A percentile compares a stretch with the other conserved stretches of the same genome.
phyloP scores from a whole-genome alignment of 2,888 invertebrate genomes.

The Odontothrips loti region DNA sequence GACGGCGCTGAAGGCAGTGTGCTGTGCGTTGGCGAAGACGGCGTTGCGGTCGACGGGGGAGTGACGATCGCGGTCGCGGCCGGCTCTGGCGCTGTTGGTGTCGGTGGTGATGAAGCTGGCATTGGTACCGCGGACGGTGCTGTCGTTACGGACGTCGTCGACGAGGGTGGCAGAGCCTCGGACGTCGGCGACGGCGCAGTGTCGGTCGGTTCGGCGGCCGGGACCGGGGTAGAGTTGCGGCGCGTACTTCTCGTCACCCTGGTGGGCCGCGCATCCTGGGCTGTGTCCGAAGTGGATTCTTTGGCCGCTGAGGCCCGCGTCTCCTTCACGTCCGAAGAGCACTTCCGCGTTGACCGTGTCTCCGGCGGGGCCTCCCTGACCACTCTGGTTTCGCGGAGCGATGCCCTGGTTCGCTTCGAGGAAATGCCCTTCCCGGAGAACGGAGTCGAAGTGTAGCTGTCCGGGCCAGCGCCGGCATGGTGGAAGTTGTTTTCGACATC shows the following conservation, averaged over 20 bases:
- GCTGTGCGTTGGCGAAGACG: no score
- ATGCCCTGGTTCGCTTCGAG: not conserved
- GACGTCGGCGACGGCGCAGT: no score
- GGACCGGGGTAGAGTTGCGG: not conserved
- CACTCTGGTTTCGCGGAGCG: not conserved
- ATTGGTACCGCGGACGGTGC: no score
- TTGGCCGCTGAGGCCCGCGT: not conserved
- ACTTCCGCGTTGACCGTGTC: not conserved
- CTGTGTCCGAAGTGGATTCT: not conserved
- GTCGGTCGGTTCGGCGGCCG: not conserved
- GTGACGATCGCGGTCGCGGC: no score
- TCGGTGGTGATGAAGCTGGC: no score
- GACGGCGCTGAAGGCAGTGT: no score
- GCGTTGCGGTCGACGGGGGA: no score
- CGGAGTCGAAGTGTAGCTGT: no score
- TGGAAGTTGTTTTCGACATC: no score
- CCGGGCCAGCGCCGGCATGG: no score
- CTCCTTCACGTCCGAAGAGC: not conserved
- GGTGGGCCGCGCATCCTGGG: not conserved
- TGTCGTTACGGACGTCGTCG: not conserved
- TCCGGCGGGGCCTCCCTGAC: not conserved
- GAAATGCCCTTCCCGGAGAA: no score
- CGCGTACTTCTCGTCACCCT: not conserved
- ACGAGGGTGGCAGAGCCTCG: not conserved
- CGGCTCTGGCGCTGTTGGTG: no score